phyloP scores from a whole-genome alignment of 92 coral and sea anemone genomes.

The Bergia sp. region DNA sequence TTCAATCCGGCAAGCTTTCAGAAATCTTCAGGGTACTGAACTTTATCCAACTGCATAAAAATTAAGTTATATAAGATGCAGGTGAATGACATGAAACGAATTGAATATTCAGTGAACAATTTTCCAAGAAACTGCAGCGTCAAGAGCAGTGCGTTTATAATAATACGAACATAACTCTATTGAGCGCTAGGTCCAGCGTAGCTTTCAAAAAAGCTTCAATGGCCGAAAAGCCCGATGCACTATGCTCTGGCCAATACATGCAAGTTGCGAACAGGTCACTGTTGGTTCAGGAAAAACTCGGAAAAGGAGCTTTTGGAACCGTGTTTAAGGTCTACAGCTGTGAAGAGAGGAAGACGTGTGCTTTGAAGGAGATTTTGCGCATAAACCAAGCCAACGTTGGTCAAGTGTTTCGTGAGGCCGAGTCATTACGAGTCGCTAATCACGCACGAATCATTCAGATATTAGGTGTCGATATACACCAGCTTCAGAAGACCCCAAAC shows the following conservation, averaged over 20 bases:
- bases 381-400: background rate
- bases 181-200: too few species aligned
- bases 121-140: too few species aligned
- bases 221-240: constrained; percentile 17
- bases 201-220: constrained; percentile 1
- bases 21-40: too few species aligned
- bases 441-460: constrained; percentile 58
- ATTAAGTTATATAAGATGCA: too few species aligned
- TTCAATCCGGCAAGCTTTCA: too few species aligned
- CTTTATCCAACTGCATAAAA: too few species aligned
- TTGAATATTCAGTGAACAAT: too few species aligned
- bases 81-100: too few species aligned
- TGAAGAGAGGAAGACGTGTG: constrained; percentile 30
- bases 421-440: constrained; percentile 31
- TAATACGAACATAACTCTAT: too few species aligned
- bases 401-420: constrained; percentile 39
- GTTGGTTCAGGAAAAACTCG: constrained; percentile 49
- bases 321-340: constrained; percentile 60
- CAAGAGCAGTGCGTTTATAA: too few species aligned
- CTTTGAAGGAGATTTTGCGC: constrained; percentile 62
- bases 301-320: constrained; percentile 74
- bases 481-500: constrained; percentile 2
- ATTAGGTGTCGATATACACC: constrained; percentile 17
- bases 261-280: constrained; percentile 33
- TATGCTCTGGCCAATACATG: background rate